A percentile compares a stretch with the other conserved stretches of the same genome.
These are phyloP conservation scores for Diorhabda sublineata DNA, from an alignment of 1,140 invertebrate genomes.

Conservation along the genomic window DNA sequence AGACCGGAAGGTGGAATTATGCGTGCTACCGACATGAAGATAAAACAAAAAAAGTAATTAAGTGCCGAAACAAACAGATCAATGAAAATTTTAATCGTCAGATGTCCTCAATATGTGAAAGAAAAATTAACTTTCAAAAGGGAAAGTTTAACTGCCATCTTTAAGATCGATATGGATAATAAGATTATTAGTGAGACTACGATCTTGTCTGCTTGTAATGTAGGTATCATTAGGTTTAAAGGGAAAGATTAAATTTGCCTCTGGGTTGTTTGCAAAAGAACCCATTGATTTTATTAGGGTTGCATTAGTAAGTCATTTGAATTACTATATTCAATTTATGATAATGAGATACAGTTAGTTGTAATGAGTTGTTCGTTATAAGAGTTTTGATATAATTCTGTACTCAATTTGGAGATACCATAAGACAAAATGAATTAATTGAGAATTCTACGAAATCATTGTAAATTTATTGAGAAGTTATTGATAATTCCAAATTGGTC, in stretches of 20 bases:
- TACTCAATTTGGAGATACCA: no score
- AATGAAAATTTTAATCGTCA: background rate
- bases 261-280: background rate
- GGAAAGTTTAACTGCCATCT: background rate
- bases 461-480: no score
- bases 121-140: background rate
- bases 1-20: background rate
- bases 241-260: background rate
- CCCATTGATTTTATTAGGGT: background rate
- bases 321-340: no score
- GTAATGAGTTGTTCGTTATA: no score
- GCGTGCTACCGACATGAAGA: background rate
- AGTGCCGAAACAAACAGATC: background rate
- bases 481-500: no score
- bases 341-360: no score
- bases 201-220: background rate
- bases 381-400: no score
- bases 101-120: background rate
- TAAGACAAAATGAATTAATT: no score
- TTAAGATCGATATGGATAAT: background rate
- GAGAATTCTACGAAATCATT: no score
- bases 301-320: no score
- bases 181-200: constrained; percentile 1
- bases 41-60: background rate
- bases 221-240: background rate